Percentiles rank a stretch among this genome's conserved stretches.
phyloP scores from a whole-genome alignment of 2,797 vertebrate genomes.

The Nothura maculosa region DNA sequence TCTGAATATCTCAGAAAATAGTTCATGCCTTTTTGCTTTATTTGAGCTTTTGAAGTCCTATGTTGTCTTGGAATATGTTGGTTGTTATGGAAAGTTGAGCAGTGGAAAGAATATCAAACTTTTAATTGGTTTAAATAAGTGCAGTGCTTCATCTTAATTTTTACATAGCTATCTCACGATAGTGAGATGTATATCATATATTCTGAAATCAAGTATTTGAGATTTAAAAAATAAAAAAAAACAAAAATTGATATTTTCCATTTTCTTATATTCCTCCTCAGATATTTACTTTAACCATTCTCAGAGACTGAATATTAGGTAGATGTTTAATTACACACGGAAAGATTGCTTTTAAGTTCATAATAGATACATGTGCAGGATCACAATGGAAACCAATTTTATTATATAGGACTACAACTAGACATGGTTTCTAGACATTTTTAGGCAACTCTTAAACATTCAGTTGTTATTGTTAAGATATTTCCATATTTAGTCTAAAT shows the following conservation, averaged over 20 bases:
- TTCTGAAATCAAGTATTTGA: neutral
- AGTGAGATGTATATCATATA: neutral
- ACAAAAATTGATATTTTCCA: neutral
- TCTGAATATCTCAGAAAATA: neutral
- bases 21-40: neutral
- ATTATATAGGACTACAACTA: neutral
- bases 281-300: neutral
- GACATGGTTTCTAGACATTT: neutral
- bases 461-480: neutral
- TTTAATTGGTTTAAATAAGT: neutral
- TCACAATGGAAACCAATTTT: neutral
- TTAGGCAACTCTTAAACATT: neutral
- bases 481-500: neutral
- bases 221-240: neutral
- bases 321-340: neutral
- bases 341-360: rapidly evolving
- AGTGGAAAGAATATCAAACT: neutral
- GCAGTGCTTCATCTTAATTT: neutral
- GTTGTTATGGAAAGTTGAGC: neutral
- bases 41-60: neutral
- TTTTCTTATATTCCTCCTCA: neutral
- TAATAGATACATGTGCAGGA: neutral
- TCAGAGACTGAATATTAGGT: neutral
- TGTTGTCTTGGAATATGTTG: neutral
- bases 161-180: neutral